phyloP scores from a whole-genome alignment of 92 coral and sea anemone species.

The Phenganax stokvisi region DNA sequence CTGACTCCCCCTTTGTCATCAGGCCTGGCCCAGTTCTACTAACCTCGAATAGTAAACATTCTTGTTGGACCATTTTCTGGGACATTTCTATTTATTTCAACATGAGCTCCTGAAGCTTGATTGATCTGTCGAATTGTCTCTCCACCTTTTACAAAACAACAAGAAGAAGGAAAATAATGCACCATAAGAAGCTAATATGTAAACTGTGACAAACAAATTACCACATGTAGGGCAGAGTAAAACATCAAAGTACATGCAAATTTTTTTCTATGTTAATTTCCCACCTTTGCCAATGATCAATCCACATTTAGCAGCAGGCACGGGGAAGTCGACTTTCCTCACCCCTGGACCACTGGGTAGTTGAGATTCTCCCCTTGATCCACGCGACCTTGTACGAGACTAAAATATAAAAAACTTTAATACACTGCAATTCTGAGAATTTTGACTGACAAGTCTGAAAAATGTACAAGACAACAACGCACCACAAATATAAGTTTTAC shows the following conservation, averaged over 20 bases:
- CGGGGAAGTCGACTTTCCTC: slow-evolving; percentile 71
- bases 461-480: too few species aligned
- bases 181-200: too few species aligned
- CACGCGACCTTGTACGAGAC: slow-evolving; percentile 77
- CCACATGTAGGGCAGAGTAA: too few species aligned
- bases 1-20: background rate
- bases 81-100: slow-evolving; percentile 76
- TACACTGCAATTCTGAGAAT: too few species aligned
- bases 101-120: slow-evolving; percentile 78
- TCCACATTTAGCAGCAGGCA: slow-evolving; percentile 97
- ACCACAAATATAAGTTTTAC: too few species aligned
- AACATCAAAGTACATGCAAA: too few species aligned
- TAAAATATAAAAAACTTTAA: slow-evolving; percentile 5
- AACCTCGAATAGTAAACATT: slow-evolving; percentile 77
- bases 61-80: slow-evolving; percentile 94
- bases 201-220: background rate
- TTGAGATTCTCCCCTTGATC: slow-evolving; percentile 78
- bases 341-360: slow-evolving; percentile 85
- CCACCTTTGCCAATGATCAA: slow-evolving; percentile 87
- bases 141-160: slow-evolving; percentile 56
- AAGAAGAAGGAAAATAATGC: background rate
- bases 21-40: background rate
- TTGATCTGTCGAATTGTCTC: slow-evolving; percentile 93
- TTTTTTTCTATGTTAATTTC: background rate
- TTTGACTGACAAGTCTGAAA: too few species aligned